Percentiles rank a stretch among this genome's conserved stretches.
Conservation (phyloP, 2,113 vertebrate species). For the Siniperca knerii region DNA sequence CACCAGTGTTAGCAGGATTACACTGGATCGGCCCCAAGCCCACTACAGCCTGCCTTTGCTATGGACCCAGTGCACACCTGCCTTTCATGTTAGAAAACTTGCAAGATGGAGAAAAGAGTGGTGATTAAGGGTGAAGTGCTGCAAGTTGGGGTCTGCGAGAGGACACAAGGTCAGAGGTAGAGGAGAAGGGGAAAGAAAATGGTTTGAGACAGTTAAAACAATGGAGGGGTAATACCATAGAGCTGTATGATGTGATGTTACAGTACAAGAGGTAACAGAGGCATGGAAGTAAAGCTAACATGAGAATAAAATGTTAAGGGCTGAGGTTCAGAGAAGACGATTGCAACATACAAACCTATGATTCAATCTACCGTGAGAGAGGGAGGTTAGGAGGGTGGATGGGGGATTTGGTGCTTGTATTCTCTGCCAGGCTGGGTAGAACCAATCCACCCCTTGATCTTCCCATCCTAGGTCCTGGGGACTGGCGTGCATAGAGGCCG, state of each 20-base stretch:
- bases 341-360: constrained; percentile 39
- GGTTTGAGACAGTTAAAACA: constrained; percentile 19
- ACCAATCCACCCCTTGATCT: constrained; percentile 43
- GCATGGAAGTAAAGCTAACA: neutral
- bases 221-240: neutral
- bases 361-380: constrained; percentile 65
- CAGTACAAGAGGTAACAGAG: constrained; percentile 2
- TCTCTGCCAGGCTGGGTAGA: constrained; percentile 46
- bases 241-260: constrained; percentile 10
- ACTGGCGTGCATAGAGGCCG: constrained; percentile 65
- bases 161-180: constrained; percentile 22
- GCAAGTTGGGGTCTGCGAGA: constrained; percentile 7
- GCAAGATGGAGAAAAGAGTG: neutral
- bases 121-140: constrained; percentile 40
- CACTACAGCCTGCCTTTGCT: constrained; percentile 22
- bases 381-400: constrained; percentile 39
- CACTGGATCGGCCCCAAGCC: constrained; percentile 45
- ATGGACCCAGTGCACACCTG: constrained; percentile 46
- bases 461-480: constrained; percentile 54
- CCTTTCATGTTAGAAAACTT: constrained; percentile 51
- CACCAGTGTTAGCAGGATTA: constrained; percentile 65
- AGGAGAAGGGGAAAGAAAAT: constrained; percentile 7
- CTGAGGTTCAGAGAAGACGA: constrained; percentile 20
- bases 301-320: neutral
- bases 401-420: constrained; percentile 59